phyloP scores from a whole-genome alignment of 2,888 invertebrate species.

The Holacanthella duospinosa region DNA sequence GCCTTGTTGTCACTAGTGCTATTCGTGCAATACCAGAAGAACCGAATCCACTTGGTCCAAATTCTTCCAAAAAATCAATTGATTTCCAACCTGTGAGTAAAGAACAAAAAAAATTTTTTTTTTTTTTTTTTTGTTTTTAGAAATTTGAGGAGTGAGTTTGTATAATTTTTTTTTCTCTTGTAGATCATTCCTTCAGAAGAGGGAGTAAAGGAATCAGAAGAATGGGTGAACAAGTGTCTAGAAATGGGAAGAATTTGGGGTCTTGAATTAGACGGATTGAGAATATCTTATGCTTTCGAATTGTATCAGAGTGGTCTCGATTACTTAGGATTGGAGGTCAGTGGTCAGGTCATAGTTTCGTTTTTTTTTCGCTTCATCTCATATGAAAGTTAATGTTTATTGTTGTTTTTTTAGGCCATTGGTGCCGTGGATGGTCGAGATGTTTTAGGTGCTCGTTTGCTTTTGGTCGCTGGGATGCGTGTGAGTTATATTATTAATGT shows the following conservation, averaged over 20 bases:
- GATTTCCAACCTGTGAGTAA: not conserved
- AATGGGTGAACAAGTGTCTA: constrained; percentile 63
- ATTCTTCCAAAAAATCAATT: no score
- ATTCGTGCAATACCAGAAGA: constrained; percentile 55
- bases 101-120: no score
- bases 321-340: constrained; percentile 49
- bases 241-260: constrained; percentile 65
- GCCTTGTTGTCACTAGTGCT: constrained; percentile 60
- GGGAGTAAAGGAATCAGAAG: constrained; percentile 45
- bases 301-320: constrained; percentile 52
- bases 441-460: constrained; percentile 56
- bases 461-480: constrained; percentile 71
- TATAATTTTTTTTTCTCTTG: constrained; percentile 6
- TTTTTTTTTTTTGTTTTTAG: no score
- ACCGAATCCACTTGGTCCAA: constrained; percentile 11
- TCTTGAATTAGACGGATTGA: constrained; percentile 59
- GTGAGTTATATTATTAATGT: constrained; percentile 56
- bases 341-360: not conserved
- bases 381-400: not conserved
- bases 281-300: constrained; percentile 63
- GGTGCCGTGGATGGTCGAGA: constrained; percentile 58
- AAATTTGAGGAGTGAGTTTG: not conserved
- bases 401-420: constrained; percentile 46
- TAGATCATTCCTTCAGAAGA: constrained; percentile 25
- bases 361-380: not conserved